Percentiles rank a stretch among this genome's conserved stretches.
These are phyloP conservation scores for Rhynchomys soricoides DNA, from an alignment of 2,113 vertebrate genomes.

Conservation along the genomic window DNA sequence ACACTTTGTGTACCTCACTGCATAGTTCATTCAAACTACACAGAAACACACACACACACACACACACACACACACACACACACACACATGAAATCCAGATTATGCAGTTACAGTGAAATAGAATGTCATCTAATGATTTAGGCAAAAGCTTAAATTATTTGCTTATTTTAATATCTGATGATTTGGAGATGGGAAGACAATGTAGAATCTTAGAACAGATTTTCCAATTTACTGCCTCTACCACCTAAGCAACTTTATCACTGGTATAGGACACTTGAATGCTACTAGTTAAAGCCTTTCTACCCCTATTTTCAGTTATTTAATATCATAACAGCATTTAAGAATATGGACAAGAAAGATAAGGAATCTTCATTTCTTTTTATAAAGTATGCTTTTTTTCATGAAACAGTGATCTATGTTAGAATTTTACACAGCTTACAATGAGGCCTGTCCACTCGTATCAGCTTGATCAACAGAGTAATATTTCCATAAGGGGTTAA, in stretches of 20 bases:
- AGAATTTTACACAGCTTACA: not conserved
- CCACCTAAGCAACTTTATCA: not conserved
- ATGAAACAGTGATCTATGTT: slow-evolving; percentile 32
- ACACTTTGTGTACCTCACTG: not conserved
- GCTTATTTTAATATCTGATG: not conserved
- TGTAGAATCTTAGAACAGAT: not conserved
- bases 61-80: too few species aligned
- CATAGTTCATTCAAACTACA: too few species aligned
- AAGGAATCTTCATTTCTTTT: not conserved
- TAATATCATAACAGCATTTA: not conserved
- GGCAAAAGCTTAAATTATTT: not conserved
- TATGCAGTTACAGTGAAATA: not conserved
- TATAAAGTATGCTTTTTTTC: not conserved
- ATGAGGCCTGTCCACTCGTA: not conserved
- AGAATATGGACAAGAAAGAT: not conserved
- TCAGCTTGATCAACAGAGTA: not conserved
- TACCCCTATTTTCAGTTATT: not conserved
- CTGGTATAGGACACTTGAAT: not conserved
- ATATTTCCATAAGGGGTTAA: not conserved
- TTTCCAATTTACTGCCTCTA: not conserved
- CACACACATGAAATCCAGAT: not conserved
- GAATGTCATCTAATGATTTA: not conserved
- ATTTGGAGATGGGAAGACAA: not conserved
- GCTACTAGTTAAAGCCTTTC: not conserved
- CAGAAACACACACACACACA: too few species aligned